phyloP scores from a whole-genome alignment of 2,113 vertebrate species.

The Coptodon bakossiorum region DNA sequence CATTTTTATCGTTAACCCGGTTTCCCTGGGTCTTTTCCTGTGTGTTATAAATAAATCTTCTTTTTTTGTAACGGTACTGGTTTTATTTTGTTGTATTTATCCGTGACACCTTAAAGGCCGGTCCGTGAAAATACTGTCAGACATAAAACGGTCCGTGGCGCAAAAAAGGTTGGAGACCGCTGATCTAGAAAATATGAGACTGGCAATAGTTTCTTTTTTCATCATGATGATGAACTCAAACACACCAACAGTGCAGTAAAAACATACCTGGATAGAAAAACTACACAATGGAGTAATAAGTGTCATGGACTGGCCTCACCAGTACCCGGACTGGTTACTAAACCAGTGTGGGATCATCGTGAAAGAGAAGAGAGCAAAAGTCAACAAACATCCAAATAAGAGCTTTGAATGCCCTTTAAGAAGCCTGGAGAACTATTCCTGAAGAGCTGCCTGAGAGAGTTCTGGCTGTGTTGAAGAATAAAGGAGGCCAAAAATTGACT shows the following conservation, averaged over 20 bases:
- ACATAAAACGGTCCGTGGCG: too few relatives aligned
- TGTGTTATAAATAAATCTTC: background rate
- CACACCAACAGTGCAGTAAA: background rate
- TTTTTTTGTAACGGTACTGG: background rate
- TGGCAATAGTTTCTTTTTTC: background rate
- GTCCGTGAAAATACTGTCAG: background rate
- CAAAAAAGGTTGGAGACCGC: background rate
- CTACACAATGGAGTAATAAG: background rate
- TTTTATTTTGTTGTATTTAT: background rate
- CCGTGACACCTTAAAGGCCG: background rate
- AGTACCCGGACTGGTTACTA: background rate
- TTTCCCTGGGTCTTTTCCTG: background rate
- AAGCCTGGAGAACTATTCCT: background rate
- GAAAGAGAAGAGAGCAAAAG: background rate
- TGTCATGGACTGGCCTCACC: background rate
- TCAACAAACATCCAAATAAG: background rate
- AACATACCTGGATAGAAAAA: background rate
- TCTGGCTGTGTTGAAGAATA: background rate
- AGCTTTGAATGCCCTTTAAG: background rate
- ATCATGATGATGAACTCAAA: background rate
- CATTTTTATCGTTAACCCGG: rapidly evolving
- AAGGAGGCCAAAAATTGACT: background rate
- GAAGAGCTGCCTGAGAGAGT: background rate
- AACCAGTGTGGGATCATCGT: background rate
- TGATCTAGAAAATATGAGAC: background rate